A percentile compares a stretch with the other conserved stretches of the same genome.
These are phyloP conservation scores for Gymnarchus niloticus DNA, from an alignment of 2,113 vertebrate genomes.

Conservation along the genomic window DNA sequence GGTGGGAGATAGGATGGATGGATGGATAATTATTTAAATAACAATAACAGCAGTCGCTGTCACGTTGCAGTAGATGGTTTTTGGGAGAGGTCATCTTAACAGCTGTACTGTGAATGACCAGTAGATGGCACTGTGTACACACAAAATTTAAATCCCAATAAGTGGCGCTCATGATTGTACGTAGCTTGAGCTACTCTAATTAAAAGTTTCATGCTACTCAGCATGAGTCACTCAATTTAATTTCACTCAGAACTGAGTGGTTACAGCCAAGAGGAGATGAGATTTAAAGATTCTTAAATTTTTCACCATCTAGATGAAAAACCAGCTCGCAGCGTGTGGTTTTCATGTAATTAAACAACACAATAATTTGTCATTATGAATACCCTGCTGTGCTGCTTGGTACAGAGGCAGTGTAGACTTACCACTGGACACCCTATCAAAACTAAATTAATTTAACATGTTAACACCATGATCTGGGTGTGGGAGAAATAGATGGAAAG, in stretches of 20 bases:
- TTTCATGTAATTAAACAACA: background rate
- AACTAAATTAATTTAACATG: background rate
- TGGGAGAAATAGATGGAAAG: background rate
- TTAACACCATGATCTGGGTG: background rate
- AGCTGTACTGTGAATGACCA: background rate
- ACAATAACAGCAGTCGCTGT: background rate
- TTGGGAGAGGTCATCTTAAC: background rate
- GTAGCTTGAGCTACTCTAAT: background rate
- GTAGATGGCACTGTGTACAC: conserved; percentile 20
- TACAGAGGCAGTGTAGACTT: too few relatives aligned
- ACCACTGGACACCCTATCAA: background rate
- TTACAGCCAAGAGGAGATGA: background rate
- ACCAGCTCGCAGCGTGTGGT: background rate
- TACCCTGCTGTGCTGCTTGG: background rate
- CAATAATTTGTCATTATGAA: background rate
- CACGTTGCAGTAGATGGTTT: background rate
- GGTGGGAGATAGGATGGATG: background rate
- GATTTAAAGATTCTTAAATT: conserved; percentile 1
- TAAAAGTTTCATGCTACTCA: conserved; percentile 12
- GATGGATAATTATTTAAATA: background rate
- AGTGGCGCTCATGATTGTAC: background rate
- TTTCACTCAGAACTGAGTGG: background rate
- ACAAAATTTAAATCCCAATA: conserved; percentile 1
- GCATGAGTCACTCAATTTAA: background rate
- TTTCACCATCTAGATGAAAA: background rate